Evolutionary conservation across 1,140 invertebrate species (phyloP).

Genomic region (Ceratoteleas bidentatus): DNA sequence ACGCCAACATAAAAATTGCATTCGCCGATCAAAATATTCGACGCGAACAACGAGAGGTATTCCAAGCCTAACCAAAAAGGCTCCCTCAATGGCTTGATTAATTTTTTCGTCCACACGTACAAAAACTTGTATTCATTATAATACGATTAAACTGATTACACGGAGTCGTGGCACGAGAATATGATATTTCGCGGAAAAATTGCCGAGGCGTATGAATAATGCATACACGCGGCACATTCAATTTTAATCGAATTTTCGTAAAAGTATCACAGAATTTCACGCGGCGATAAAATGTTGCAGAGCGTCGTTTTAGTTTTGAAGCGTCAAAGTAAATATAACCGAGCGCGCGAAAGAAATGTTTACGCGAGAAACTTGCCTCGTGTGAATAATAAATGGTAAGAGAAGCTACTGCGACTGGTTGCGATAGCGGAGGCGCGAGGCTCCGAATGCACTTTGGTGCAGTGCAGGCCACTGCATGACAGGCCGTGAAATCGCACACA

Average conservation of each 20-base stretch:
- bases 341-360: constrained; percentile 9
- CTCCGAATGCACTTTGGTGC: constrained; percentile 74
- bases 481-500: constrained; percentile 28
- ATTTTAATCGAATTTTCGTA: constrained; percentile 3
- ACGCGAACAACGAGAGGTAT: too few relatives aligned
- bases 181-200: not conserved
- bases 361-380: constrained; percentile 53
- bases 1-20: too few relatives aligned
- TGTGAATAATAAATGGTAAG: constrained; percentile 75
- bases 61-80: too few relatives aligned
- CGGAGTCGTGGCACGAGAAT: too few relatives aligned
- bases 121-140: too few relatives aligned
- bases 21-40: too few relatives aligned
- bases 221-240: not conserved
- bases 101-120: too few relatives aligned
- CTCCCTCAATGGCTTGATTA: too few relatives aligned
- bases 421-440: constrained; percentile 74
- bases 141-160: too few relatives aligned
- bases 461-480: constrained; percentile 68
- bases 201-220: not conserved
- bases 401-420: constrained; percentile 67
- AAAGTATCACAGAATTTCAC: constrained; percentile 4
- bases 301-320: constrained; percentile 5
- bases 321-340: constrained; percentile 1
- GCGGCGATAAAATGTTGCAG: constrained; percentile 6